Evolutionary conservation across 1,140 invertebrate species (phyloP), one percentile per base, ranked within the genome.

Genomic region (Conopomorpha cramerella): DNA sequence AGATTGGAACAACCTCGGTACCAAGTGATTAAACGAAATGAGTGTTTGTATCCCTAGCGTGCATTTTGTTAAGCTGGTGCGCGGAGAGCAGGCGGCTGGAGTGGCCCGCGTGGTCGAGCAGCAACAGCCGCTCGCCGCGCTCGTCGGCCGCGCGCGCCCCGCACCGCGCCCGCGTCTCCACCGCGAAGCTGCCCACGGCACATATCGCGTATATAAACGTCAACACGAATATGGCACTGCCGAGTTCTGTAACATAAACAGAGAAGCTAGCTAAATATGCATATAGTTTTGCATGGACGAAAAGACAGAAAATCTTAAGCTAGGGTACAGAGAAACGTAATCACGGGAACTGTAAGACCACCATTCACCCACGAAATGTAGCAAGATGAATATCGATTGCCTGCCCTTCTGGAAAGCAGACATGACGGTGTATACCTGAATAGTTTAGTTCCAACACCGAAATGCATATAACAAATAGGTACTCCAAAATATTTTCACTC

Each of bases 151-250:
- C 53, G 55, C 0, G 51, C 48, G 36, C 65, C 61, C 0, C 59
- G 35, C 8, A 50, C 49, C 1, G 50, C 45, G 8, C 53, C 51
- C 0, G 58, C 16, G 11, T 63, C 41, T 74, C 65, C 6, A 63
- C 17, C 0, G 57, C 63, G 43, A 70, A 74, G 39, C 67, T 74
- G 35, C 53, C 59, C 6, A 74, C 70, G 3, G 65, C 53, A 40
- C 57, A 60, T 2, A 74, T 63, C 1, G 65, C 67, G 46, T 74
- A 74, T 18, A 74, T 55, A 39, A 68, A 72, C 10, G 66, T 62
- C 4, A 65, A 30, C 16, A 68, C 49, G 39, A 74, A 66, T 3
- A 71, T 43, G 2, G 53, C 51, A 36, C 68, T 66, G 1, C 59
- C 54, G 30, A 71, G 56, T 51, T 65, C 68, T 73, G 55, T 16